Evolutionary conservation across 2,113 vertebrate species (phyloP), one percentile per base, ranked within the genome.

Genomic region (Cephalopholis sonnerati): DNA sequence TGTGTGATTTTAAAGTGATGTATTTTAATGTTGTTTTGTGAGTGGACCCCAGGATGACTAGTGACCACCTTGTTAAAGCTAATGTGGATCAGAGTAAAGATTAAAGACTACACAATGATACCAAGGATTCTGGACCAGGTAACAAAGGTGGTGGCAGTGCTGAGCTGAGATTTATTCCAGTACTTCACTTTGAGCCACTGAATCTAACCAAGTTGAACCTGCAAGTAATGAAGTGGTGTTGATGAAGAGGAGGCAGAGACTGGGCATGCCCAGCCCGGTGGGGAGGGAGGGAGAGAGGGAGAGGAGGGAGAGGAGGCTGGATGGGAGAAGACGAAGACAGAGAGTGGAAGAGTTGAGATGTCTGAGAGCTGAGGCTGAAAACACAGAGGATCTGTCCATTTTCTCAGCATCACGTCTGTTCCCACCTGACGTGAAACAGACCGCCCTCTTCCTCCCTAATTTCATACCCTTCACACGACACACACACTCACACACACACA

Each of bases 181-280:
- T n/a, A 36, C 32, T 36, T 36, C 7, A 36, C 32, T 36, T 36
- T 36, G 32, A 36, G 2, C 46, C 46, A 48, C 13, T 48, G 46
- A 48, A 16, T 1, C 46, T 16, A 13, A 48, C 46, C 4, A 15
- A 48, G 9, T 48, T 48, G 15, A 15, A 16, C 3, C 11, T 13
- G 46, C 15, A 16, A 12, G 46, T 48, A 16, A 16, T 48, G 46
- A 16, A 48, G 46, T 4, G 4, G 46, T 13, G 46, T 1, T 4
- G 13, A 48, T 13, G 46, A 48, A 11, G 46, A 17, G 62, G 73
- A 87, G 69, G 82, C 22, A 48, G 79, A 18, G 64, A 82, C 91
- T 94, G 90, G 83, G 93, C 93, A 92, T 93, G 92, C 86, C 85
- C 89, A 65, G 25, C 65, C 67, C 55, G 82, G 79, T 20, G 54